These are phyloP conservation scores for Haliclona indistincta DNA, from an alignment of 37 sponge, comb jelly and placozoan genomes.

Conservation along the genomic window DNA sequence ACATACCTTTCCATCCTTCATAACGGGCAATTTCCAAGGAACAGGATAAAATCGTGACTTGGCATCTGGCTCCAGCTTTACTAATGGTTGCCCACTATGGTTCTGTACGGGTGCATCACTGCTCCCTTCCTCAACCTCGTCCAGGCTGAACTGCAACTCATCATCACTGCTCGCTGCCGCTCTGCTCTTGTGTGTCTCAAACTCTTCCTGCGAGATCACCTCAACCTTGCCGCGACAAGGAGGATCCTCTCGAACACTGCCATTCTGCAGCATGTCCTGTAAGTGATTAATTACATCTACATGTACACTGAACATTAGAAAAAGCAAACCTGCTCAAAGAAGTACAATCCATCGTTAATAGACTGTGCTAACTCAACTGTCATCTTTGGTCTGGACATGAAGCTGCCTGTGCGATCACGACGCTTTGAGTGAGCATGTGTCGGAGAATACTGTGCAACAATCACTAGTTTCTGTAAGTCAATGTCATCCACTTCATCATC, in stretches of 20 bases:
- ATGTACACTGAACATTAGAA: too few relatives aligned
- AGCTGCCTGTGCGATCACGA: conserved; percentile 72
- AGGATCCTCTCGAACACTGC: too few relatives aligned
- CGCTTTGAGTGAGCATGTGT: conserved; percentile 44
- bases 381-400: conserved; percentile 53
- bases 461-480: conserved; percentile 61
- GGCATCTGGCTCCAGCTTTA: not conserved
- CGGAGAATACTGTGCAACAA: conserved; percentile 74
- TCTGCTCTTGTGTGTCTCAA: conserved; percentile 74
- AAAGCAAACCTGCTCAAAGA: conserved; percentile 92
- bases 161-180: conserved; percentile 15
- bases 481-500: conserved; percentile 91
- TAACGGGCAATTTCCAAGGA: too few relatives aligned
- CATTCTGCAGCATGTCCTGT: too few relatives aligned
- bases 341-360: conserved; percentile 96
- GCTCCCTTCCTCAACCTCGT: not conserved
- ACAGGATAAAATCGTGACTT: conserved; percentile 81
- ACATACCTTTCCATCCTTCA: too few relatives aligned
- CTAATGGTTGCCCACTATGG: not conserved
- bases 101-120: too few relatives aligned
- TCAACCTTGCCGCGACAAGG: conserved; percentile 64
- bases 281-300: too few relatives aligned
- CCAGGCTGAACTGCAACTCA: conserved; percentile 28
- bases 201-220: conserved; percentile 72
- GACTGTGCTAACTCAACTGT: conserved; percentile 78